Evolutionary conservation across 2,113 vertebrate species (phyloP), one percentile per base, ranked within the genome.

Genomic region (Myrmophylax atrothorax): DNA sequence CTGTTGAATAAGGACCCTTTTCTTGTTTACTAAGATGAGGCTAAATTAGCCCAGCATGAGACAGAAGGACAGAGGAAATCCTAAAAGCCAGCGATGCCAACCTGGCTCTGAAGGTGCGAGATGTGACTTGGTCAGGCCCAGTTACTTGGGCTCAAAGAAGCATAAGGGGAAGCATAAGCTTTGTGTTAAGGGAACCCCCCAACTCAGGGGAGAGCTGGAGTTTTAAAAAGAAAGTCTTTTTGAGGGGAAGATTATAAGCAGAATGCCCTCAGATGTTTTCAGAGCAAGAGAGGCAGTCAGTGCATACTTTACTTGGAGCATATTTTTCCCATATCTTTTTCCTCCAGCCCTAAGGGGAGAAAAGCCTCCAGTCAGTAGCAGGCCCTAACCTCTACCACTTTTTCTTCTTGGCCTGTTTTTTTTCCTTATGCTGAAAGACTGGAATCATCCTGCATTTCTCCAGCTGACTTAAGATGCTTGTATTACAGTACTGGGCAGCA

Each of bases 11-110:
- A 66, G 73, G 91, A 95, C 78, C 62, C 56, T 97, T 93, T 91
- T 85, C 94, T 97, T 97, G 83, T 97, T 97, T 96, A 90, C 87
- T 62, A 91, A 97, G 95, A 94, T 58, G 86, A 93, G 55, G 86
- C 74, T 96, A 97, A 97, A 97, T 96, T 95, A 97, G 94, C 95
- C 78, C 96, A 97, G 96, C 91, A 0, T 75, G 95, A 95, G 70
- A 87, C 94, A 96, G 90, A 94, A 95, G 94, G 92, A 66, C 73
- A 74, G 55, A 85, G 72, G 19, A 94, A 94, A 93, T 84, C 77
- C 90, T 58, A 56, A 84, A 77, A 89, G 84, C 80, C 88, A 91
- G 49, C 0, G 0, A 86, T 55, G 82, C 79, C 78, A 95, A 76
- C 76, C 84, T 88, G 76, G 70, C 49, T 90, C 67, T 14, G 70